phyloP scores from a whole-genome alignment of 2,888 invertebrate genomes.

The Melanchra persicariae region DNA sequence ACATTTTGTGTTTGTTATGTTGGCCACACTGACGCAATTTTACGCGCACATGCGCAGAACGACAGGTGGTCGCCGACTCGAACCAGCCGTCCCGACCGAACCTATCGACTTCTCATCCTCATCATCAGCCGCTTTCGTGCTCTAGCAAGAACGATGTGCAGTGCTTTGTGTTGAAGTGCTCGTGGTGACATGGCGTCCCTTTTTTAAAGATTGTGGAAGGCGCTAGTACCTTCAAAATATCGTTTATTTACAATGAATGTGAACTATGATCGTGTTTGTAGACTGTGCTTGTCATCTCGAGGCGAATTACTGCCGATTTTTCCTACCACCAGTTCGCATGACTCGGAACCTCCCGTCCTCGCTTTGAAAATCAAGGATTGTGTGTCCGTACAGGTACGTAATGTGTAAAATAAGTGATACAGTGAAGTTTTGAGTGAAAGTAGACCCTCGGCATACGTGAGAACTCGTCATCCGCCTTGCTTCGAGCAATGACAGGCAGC shows the following conservation, averaged over 20 bases:
- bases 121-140: slow-evolving; percentile 91
- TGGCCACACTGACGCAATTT: slow-evolving; percentile 84
- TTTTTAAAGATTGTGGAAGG: slow-evolving; percentile 83
- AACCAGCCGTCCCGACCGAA: slow-evolving; percentile 88
- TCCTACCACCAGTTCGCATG: slow-evolving; percentile 90
- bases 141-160: slow-evolving; percentile 89
- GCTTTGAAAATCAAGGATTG: slow-evolving; percentile 92
- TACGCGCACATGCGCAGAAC: slow-evolving; percentile 91
- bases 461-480: slow-evolving; percentile 90
- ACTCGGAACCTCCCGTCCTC: slow-evolving; percentile 89
- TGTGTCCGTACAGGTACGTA: slow-evolving; percentile 92
- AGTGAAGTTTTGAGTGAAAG: slow-evolving; percentile 88
- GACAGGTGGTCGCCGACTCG: slow-evolving; percentile 91
- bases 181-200: slow-evolving; percentile 90
- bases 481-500: slow-evolving; percentile 89
- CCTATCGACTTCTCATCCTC: slow-evolving; percentile 91
- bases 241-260: slow-evolving; percentile 90
- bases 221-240: slow-evolving; percentile 79
- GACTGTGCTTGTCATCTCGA: slow-evolving; percentile 92
- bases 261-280: slow-evolving; percentile 91
- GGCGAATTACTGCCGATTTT: slow-evolving; percentile 92
- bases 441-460: slow-evolving; percentile 88
- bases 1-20: slow-evolving; percentile 78
- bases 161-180: slow-evolving; percentile 90
- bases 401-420: slow-evolving; percentile 78